Base-by-base conservation (phyloP, 2,113 vertebrate species). In the Elaphurus davidianus region DNA sequence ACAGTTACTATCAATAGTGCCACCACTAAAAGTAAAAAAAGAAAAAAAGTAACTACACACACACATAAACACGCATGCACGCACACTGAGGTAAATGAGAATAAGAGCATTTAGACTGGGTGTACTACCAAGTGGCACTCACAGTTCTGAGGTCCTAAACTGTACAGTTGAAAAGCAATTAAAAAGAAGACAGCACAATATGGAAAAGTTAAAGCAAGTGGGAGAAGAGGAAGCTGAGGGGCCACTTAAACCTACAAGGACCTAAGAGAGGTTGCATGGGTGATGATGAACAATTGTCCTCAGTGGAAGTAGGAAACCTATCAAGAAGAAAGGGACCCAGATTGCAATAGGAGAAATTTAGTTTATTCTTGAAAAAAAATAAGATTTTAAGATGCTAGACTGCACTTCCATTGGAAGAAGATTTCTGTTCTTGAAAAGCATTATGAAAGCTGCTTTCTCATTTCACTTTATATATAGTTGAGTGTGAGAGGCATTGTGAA, bases 401-500 rank as follows among this genome's bases (percentile, higher is more conserved):
- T 90, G 17, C 9, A 94, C 95, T 92, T 87, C 36, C 52, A 92
- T 87, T 74, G 16, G n/a, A 95, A 57, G 21, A 83, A 16, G 30
- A 87, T 10, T 52, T 92, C 40, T 71, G 13, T 33, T 97, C 85
- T 89, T 78, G 36, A 92, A 28, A 97, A 88, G 19, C 40, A 27
- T 64, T 95, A 54, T 82, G 36, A 95, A 97, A 91, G 54, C 21
- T 88, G 92, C 55, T 96, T 94, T 94, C 87, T 78, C 25, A 47
- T 76, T 97, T 95, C n/a, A 67, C 55, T 83, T 92, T 83, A 90
- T 47, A 82, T 28, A 67, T 36, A 87, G 55, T 87, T 93, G 74
- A 84, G 36, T 82, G 67, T 62, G 78, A 84, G 7, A 87, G 28
- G 45, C 83, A 16, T 50, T 90, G 23, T 87, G 55, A 95, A 45